phyloP scores from a whole-genome alignment of 2,797 vertebrate species.

The Pangasius macronema region DNA sequence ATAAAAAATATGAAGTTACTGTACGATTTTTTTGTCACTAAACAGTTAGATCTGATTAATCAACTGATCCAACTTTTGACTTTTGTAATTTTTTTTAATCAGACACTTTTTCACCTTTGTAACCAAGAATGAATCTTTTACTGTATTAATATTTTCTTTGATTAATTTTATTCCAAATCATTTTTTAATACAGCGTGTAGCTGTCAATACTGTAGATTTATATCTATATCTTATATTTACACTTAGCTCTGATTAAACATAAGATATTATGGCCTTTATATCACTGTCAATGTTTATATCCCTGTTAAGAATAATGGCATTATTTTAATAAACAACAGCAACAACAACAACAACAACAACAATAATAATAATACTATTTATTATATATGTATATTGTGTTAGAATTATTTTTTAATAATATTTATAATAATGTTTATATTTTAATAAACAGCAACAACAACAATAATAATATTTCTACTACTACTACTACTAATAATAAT shows the following conservation, averaged over 20 bases:
- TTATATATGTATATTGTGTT: no score
- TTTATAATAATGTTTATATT: no score
- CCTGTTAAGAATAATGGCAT: neutral
- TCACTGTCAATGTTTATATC: neutral
- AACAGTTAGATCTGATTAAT: neutral
- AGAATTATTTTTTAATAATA: neutral
- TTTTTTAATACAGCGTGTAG: neutral
- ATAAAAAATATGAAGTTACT: neutral
- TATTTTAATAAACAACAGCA: no score
- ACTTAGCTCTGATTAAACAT: neutral
- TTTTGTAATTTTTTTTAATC: neutral
- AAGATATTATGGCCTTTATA: neutral
- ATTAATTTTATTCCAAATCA: neutral
- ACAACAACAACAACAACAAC: no score
- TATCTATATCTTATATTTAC: neutral
- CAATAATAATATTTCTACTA: no score
- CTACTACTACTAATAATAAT: no score
- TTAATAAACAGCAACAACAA: neutral
- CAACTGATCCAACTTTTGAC: neutral
- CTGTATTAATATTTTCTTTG: neutral
- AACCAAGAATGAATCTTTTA: neutral
- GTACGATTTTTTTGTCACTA: neutral
- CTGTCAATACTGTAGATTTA: neutral
- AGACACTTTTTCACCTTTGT: neutral
- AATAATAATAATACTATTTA: no score